Evolutionary conservation across 2,888 invertebrate genomes (phyloP).

Genomic region (Spialia ferax): DNA sequence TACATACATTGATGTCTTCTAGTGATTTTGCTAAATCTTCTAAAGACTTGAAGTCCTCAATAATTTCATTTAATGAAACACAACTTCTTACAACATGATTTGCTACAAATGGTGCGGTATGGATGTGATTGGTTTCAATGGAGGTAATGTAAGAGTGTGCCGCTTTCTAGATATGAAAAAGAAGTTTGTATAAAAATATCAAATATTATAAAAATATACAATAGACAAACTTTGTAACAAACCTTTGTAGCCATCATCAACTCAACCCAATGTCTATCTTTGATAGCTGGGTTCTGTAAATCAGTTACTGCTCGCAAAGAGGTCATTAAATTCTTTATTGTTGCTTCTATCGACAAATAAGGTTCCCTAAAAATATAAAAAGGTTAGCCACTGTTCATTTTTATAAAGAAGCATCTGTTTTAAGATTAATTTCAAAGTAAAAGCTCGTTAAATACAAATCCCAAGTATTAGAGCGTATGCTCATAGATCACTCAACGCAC

Average conservation of each 20-base stretch:
- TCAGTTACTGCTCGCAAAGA: slow-evolving; percentile 97
- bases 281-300: slow-evolving; percentile 97
- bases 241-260: slow-evolving; percentile 97
- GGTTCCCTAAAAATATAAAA: slow-evolving; percentile 88
- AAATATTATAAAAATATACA: not conserved
- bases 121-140: slow-evolving; percentile 59
- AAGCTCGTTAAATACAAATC: not conserved
- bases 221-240: slow-evolving; percentile 14
- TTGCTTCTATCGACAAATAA: slow-evolving; percentile 92
- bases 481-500: slow-evolving; percentile 65
- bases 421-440: not conserved
- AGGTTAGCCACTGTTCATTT: not conserved
- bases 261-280: slow-evolving; percentile 97
- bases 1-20: slow-evolving; percentile 44
- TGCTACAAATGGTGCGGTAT: slow-evolving; percentile 50
- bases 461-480: not conserved
- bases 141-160: slow-evolving; percentile 61
- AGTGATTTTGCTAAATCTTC: slow-evolving; percentile 54
- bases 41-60: slow-evolving; percentile 69
- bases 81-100: slow-evolving; percentile 49
- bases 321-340: slow-evolving; percentile 97
- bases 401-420: not conserved
- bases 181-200: slow-evolving; percentile 36
- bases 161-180: slow-evolving; percentile 66
- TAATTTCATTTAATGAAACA: slow-evolving; percentile 61